Percentiles rank a stretch among this genome's conserved stretches.
These are phyloP conservation scores for Drosophila chauvacae DNA, from an alignment of 1,140 invertebrate genomes.

Conservation along the genomic window DNA sequence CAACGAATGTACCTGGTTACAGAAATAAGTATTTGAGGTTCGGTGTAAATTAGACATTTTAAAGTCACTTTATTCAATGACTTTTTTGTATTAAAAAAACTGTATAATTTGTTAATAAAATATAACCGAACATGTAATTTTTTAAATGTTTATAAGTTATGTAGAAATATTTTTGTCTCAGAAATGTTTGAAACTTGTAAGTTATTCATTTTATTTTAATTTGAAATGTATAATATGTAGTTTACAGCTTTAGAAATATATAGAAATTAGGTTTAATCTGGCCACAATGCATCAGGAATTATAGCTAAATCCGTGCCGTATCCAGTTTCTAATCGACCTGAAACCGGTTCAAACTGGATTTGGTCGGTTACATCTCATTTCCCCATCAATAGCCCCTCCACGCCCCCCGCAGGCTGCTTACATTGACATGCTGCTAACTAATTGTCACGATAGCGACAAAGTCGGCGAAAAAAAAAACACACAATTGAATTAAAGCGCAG, in stretches of 20 bases:
- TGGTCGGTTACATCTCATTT: conserved; percentile 20
- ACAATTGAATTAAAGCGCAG: conserved; percentile 44
- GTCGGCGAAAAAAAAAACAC: conserved; percentile 19
- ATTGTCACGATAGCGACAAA: conserved; percentile 44
- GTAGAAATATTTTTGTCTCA: too few relatives aligned
- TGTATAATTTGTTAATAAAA: background rate
- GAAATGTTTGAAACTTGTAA: too few relatives aligned
- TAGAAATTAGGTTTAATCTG: background rate
- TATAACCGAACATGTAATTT: background rate
- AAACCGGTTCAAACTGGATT: conserved; percentile 41
- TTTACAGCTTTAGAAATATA: background rate
- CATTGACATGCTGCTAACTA: conserved; percentile 50
- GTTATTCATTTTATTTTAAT: too few relatives aligned
- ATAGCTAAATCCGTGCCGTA: conserved; percentile 13
- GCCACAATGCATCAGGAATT: conserved; percentile 6
- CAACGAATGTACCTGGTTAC: background rate
- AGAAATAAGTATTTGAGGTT: background rate
- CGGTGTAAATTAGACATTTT: background rate
- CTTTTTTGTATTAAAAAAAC: background rate
- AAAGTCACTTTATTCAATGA: background rate
- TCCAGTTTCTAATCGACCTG: conserved; percentile 48
- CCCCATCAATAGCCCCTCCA: conserved; percentile 24
- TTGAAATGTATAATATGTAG: background rate
- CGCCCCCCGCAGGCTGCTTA: conserved; percentile 17
- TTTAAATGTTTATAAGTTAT: too few relatives aligned